Evolutionary conservation across 2,797 vertebrate species (phyloP).

Genomic region (Acanthis flammea): DNA sequence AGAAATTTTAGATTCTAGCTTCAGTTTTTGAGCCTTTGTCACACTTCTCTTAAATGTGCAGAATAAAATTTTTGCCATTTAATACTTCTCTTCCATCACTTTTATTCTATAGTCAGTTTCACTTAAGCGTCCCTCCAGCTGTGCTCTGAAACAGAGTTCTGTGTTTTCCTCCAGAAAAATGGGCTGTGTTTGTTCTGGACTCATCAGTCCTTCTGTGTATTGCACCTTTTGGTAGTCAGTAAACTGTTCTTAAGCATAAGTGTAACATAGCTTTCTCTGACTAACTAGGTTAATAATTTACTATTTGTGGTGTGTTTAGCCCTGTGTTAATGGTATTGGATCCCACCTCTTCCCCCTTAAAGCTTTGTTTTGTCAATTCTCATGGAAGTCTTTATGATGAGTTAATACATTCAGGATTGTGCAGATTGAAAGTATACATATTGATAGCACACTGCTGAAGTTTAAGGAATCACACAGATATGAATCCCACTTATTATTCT

Average conservation of each 20-base stretch:
- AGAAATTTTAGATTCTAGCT: background rate
- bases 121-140: rapidly evolving
- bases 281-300: background rate
- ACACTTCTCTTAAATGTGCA: background rate
- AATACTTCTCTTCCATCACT: background rate
- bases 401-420: background rate
- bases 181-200: background rate
- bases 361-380: background rate
- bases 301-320: background rate
- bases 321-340: background rate
- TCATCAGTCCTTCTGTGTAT: background rate
- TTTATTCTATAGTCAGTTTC: background rate
- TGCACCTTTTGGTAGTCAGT: background rate
- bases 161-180: background rate
- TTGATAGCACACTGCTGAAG: background rate
- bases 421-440: background rate
- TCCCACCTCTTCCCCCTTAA: background rate
- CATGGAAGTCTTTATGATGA: background rate
- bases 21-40: background rate
- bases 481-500: background rate
- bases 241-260: background rate
- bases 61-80: background rate
- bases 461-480: background rate
- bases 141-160: background rate
- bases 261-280: background rate